Evolutionary conservation across 2,888 invertebrate species (phyloP).

Genomic region (Diaprepes abbreviatus): DNA sequence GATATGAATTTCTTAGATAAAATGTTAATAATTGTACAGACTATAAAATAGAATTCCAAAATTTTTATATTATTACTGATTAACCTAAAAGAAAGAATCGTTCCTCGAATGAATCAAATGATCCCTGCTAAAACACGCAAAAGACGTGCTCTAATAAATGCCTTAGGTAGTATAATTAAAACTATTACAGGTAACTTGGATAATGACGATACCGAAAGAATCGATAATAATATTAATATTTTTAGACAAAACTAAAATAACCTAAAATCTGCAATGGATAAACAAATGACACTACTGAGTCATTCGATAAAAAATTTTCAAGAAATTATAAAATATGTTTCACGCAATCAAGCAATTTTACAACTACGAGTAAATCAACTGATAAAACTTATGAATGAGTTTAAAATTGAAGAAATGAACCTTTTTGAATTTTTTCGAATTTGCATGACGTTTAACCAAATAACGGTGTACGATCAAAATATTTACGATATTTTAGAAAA

Average conservation of each 20-base stretch:
- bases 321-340: neutral
- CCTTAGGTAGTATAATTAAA: too few relatives aligned
- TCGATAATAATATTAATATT: neutral
- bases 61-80: too few relatives aligned
- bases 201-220: neutral
- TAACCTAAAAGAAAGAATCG: too few relatives aligned
- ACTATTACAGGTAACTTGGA: neutral
- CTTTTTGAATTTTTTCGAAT: neutral
- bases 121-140: too few relatives aligned
- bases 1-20: neutral
- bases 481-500: slow-evolving; percentile 1
- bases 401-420: neutral
- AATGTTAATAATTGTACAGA: neutral
- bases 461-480: neutral
- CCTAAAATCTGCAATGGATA: neutral
- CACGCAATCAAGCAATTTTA: neutral
- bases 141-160: too few relatives aligned
- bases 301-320: neutral
- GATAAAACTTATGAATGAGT: neutral
- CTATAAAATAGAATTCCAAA: neutral
- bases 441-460: neutral
- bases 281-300: neutral
- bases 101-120: too few relatives aligned
- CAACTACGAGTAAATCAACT: neutral
- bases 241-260: neutral